Evolutionary conservation across 2,888 invertebrate genomes (phyloP), one percentile per base, ranked within the genome.

Genomic region (Rotaria magnacalcarata): DNA sequence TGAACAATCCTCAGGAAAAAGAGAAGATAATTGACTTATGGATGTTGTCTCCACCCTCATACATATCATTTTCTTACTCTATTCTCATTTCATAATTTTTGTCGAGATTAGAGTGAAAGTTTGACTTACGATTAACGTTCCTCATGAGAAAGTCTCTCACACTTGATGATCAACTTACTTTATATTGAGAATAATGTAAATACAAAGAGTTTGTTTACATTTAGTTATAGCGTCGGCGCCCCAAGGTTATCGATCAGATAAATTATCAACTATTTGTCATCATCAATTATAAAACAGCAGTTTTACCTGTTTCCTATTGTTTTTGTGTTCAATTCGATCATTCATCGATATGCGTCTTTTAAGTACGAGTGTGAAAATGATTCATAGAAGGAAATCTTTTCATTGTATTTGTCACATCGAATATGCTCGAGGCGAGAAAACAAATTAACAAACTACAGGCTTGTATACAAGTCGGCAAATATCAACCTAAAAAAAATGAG

Each of bases 341-440:
- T 67, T 67, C 27, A 67, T 16, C 11, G 2, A 41, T 8, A 10
- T 56, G 24, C 56, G 2, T 21, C 24, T 56, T 56, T 56, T 8
- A 56, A 67, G 67, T 34, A 34, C 34, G 34, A 34, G 67, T 67
- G 67, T 67, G 67, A 67, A 67, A 67, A 34, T 67, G 34, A 67
- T 19, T 67, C 34, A 67, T 34, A 67, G 34, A 67, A 67, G 67
- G 19, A 67, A 67, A 67, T 67, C 67, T 3, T 67, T 67, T 67
- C 56, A 67, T 67, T 67, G 67, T 67, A 67, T 34, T 67, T 67
- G 67, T 67, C 67, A 67, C 67, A 67, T 67, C 10, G 27, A 67
- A 67, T 67, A 34, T 11, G 67, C 67, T 67, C 16, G 67, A 67
- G 67, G 67, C 67, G 67, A 67, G 34, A 67, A 67, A 67, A 67